Base-by-base conservation (phyloP, 1,140 invertebrate genomes). In the Sycobia sp. region DNA sequence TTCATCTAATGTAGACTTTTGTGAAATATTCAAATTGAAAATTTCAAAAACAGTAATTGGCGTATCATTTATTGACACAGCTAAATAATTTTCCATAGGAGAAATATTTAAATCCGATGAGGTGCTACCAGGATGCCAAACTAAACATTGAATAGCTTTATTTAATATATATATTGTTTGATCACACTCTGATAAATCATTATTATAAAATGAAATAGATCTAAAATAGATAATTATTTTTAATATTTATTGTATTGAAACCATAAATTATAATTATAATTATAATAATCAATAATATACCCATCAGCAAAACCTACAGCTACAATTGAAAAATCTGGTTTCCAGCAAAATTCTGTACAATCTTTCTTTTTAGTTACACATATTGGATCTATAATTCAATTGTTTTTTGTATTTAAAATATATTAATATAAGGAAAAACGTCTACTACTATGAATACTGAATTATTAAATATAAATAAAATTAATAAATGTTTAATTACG, bases 111-210 rank as follows among this genome's bases (percentile, higher is more conserved):
- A 77, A 51, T 85, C 84, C 16, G 81, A 78, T 1, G 84, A 79
- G 1, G 87, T 89, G 62, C 86, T 85, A 47, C 84, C 75, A 0
- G 91, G 90, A 79, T 92, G 90, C 90, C 90, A 92, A 2, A 76
- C 78, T 1, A 91, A 73, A 51, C 81, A 83, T 67, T 88, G 84
- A 14, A 92, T 83, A 47, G 84, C 71, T 78, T 90, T 90, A 54
- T 84, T 84, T 66, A 67, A 74, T 20, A 65, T 14, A 41, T 58
- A 47, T 8, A 75, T 72, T 25, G 69, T 41, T 57, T 63, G 55
- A 13, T 71, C 69, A 36, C 57, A 49, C 62, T 67, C 51, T 22
- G 55, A 34, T 49, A 79, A 58, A n/a, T 77, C 57, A 18, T 56
- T 66, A 67, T 79, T 68, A 7, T 71, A 69, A 46, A 80, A 76